phyloP scores from a whole-genome alignment of 2,888 invertebrate species.

The Pristionchus exspectatus region DNA sequence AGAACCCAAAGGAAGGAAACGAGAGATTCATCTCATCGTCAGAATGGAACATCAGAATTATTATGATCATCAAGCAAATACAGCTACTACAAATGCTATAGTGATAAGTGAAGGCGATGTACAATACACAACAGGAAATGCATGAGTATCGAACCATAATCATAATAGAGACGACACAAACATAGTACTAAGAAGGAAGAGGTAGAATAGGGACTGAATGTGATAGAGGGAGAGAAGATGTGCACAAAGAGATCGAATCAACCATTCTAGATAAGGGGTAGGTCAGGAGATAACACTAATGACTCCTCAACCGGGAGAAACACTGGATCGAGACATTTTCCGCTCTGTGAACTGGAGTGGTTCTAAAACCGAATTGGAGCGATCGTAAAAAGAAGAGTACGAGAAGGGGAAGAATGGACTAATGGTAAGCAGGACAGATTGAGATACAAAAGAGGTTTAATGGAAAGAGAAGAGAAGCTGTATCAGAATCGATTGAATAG shows the following conservation, averaged over 20 bases:
- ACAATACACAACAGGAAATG: neutral
- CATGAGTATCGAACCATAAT: neutral
- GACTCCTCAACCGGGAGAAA: neutral
- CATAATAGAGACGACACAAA: conserved; percentile 11
- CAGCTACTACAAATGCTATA: neutral
- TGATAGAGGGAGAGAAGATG: conserved; percentile 16
- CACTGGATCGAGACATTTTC: conserved; percentile 5
- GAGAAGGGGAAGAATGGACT: conserved; percentile 1
- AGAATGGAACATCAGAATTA: neutral
- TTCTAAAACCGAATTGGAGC: conserved; percentile 45
- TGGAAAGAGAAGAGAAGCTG: conserved; percentile 22
- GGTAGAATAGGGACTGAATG: neutral
- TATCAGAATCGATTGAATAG: conserved; percentile 35
- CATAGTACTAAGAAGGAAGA: neutral
- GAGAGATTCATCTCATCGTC: neutral
- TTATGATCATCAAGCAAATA: neutral
- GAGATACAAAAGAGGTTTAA: conserved; percentile 28
- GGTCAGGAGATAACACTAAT: conserved; percentile 47
- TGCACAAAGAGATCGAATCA: conserved; percentile 31
- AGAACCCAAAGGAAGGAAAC: neutral
- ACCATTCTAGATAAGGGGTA: conserved; percentile 1
- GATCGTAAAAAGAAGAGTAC: conserved; percentile 44
- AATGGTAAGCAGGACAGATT: conserved; percentile 43
- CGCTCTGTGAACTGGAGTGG: conserved; percentile 25
- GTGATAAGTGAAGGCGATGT: neutral